Conservation (phyloP, 2,797 vertebrate species). For the Fistularia tabacaria region DNA sequence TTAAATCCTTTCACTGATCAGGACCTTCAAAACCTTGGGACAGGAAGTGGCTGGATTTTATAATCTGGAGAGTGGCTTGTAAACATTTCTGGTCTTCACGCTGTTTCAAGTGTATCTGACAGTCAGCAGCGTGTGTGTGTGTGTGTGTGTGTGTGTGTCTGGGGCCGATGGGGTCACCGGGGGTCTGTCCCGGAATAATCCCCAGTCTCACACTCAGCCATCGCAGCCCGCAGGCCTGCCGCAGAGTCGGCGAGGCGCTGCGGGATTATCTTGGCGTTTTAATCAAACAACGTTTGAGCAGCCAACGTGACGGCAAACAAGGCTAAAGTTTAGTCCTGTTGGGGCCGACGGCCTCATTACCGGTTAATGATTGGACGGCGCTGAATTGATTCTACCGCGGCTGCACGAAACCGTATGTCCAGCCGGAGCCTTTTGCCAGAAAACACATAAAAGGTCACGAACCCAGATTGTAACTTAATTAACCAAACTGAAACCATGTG, state of each 20-base stretch:
- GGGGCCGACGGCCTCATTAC: neutral
- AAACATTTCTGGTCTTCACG: too few relatives aligned
- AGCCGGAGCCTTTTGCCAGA: too few relatives aligned
- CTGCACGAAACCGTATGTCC: too few relatives aligned
- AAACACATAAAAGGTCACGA: too few relatives aligned
- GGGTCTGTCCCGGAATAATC: conserved; percentile 2
- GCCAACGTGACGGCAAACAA: conserved; percentile 3
- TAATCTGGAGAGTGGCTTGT: too few relatives aligned
- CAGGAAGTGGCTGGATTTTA: too few relatives aligned
- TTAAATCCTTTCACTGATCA: too few relatives aligned
- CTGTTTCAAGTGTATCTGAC: too few relatives aligned
- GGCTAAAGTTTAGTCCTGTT: conserved; percentile 15
- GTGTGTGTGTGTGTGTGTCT: conserved; percentile 6
- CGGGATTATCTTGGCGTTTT: conserved; percentile 48
- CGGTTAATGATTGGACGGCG: conserved; percentile 20
- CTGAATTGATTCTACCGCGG: too few relatives aligned
- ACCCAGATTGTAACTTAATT: too few relatives aligned
- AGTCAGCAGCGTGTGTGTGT: neutral
- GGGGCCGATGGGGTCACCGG: neutral
- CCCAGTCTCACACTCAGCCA: conserved; percentile 17
- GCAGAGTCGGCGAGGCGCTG: conserved; percentile 11
- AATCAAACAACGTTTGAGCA: conserved; percentile 45
- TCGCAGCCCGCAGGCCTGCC: neutral
- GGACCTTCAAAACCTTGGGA: too few relatives aligned
- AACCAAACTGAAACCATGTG: too few relatives aligned